These are phyloP conservation scores for Enteromius mattozi DNA, from an alignment of 2,797 vertebrate species.

Conservation along the genomic window DNA sequence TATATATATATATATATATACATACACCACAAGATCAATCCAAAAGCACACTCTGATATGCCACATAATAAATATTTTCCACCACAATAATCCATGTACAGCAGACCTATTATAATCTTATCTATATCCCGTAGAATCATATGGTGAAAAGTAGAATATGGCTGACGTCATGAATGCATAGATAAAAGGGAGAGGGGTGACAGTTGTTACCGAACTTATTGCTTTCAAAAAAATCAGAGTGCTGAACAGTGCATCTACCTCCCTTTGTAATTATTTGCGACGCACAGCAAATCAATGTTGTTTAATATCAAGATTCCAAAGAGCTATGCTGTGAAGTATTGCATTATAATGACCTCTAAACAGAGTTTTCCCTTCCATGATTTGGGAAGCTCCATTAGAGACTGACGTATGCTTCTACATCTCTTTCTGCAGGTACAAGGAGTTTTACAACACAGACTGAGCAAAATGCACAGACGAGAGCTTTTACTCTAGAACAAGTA, in stretches of 20 bases:
- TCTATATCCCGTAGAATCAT: conserved; percentile 70
- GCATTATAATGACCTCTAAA: conserved; percentile 75
- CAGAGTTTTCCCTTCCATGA: conserved; percentile 45
- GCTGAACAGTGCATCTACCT: conserved; percentile 73
- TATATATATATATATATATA: background rate
- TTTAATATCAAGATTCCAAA: conserved; percentile 73
- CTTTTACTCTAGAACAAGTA: conserved; percentile 88
- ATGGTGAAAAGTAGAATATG: conserved; percentile 79
- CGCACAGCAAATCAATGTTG: conserved; percentile 78
- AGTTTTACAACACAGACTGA: conserved; percentile 71
- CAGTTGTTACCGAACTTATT: conserved; percentile 83
- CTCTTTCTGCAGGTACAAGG: conserved; percentile 73
- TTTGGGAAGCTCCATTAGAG: conserved; percentile 56
- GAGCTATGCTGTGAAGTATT: conserved; percentile 79
- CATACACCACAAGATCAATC: conserved; percentile 33
- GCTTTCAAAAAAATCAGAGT: conserved; percentile 71
- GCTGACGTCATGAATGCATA: conserved; percentile 84
- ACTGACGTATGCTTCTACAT: conserved; percentile 66
- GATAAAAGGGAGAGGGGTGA: conserved; percentile 77
- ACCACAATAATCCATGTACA: conserved; percentile 52
- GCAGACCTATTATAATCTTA: conserved; percentile 47
- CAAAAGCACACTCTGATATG: conserved; percentile 48
- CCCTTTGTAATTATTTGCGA: conserved; percentile 76
- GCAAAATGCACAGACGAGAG: conserved; percentile 74
- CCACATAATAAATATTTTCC: conserved; percentile 55